Conservation (phyloP, 2,888 invertebrate species). For the Beris chalybata region DNA sequence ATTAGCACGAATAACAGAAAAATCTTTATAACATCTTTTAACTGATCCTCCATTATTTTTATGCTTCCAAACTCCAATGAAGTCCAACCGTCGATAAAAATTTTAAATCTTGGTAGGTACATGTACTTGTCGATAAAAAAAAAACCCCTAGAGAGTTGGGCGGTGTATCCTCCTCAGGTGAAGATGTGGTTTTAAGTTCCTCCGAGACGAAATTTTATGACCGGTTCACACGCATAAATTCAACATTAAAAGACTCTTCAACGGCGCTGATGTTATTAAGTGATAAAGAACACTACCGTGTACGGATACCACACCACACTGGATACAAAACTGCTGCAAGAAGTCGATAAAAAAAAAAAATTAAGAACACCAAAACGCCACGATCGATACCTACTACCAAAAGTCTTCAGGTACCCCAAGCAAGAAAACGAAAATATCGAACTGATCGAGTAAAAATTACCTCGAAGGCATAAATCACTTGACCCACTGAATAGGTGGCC, state of each 20-base stretch:
- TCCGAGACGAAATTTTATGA: constrained; percentile 19
- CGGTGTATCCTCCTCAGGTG: constrained; percentile 6
- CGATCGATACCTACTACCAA: constrained; percentile 13
- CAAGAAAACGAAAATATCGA: constrained; percentile 18
- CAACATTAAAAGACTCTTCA: constrained; percentile 33
- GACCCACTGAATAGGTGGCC: constrained; percentile 38
- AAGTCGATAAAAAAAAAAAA: constrained; percentile 10
- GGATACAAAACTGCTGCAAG: not conserved
- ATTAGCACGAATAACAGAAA: constrained; percentile 2
- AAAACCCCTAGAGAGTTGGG: not conserved
- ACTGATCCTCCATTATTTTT: constrained; percentile 13
- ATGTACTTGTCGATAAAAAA: constrained; percentile 15
- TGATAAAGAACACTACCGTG: constrained; percentile 37
- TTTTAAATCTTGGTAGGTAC: constrained; percentile 23
- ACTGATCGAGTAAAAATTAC: constrained; percentile 22
- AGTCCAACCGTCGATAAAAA: constrained; percentile 15
- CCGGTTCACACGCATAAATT: constrained; percentile 37
- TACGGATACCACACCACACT: constrained; percentile 17
- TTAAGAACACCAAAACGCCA: constrained; percentile 16
- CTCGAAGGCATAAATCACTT: constrained; percentile 35
- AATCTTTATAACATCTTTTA: constrained; percentile 18
- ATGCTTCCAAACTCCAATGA: constrained; percentile 3
- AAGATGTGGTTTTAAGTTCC: constrained; percentile 27
- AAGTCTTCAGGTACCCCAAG: not conserved
- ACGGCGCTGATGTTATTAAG: constrained; percentile 34